phyloP scores from a whole-genome alignment of 2,888 invertebrate species.

The Leucophenga montana region DNA sequence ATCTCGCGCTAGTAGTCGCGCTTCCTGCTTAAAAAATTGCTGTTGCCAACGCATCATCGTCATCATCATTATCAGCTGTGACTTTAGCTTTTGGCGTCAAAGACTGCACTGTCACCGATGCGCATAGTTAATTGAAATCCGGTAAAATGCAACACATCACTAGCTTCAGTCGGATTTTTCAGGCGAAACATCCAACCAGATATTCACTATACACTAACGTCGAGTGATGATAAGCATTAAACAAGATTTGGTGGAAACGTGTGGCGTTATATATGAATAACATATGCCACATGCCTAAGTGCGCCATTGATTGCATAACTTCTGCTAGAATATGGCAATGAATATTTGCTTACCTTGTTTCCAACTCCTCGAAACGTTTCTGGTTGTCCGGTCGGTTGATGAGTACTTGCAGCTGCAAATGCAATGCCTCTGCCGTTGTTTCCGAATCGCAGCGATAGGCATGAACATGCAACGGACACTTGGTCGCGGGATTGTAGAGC shows the following conservation, averaged over 20 bases:
- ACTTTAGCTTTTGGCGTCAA: neutral
- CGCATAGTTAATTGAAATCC: conserved; percentile 5
- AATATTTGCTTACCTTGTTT: conserved; percentile 74
- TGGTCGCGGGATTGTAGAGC: conserved; percentile 94
- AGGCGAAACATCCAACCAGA: no score
- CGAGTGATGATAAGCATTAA: no score
- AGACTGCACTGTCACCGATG: neutral
- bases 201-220: no score
- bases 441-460: conserved; percentile 95
- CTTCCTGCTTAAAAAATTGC: neutral
- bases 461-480: conserved; percentile 95
- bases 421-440: conserved; percentile 91
- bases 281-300: no score
- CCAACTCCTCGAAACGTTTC: conserved; percentile 88
- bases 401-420: conserved; percentile 87
- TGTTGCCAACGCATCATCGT: neutral
- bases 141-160: neutral
- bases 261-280: no score
- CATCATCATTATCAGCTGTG: neutral
- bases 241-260: no score
- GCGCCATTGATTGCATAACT: neutral
- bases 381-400: conserved; percentile 89
- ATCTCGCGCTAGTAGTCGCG: neutral
- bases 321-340: neutral
- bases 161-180: no score